Base-by-base conservation (phyloP, 1,140 invertebrate genomes). In the Drosophila takahashii region DNA sequence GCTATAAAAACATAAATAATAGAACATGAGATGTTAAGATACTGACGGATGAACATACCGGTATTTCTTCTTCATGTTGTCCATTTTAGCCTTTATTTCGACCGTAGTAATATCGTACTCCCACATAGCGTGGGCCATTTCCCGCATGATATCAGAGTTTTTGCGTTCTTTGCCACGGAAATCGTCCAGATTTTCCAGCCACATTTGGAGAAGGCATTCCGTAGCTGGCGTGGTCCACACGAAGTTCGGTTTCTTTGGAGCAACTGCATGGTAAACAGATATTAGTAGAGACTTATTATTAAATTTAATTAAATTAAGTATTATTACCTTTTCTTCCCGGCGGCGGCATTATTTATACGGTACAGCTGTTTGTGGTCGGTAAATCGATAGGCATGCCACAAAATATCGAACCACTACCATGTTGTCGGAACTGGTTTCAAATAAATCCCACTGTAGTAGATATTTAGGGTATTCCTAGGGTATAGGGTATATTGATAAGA, bases 21-120 rank as follows among this genome's bases (percentile, higher is more conserved):
- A 22, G 22, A 22, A 22, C 22, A 22, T 22, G 22, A 22, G 26
- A 3, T 11, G 10, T 8, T 36, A 3, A 29, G 26, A 39, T n/a
- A n/a, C n/a, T n/a, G n/a, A 10, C 26, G 4, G 6, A 8, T 26
- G 32, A 18, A 42, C 7, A 42, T 42, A 65, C 61, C 32, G 39
- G 42, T 65, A 65, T 59, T 32, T 36, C 1, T 37, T 65, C 15
- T 18, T 59, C 53, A 65, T 45, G 42, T 22, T 44, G 42, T 44
- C 42, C 42, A 18, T 44, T 44, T 44, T 44, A 1, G 16, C 16
- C 11, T 44, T 44, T 22, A 44, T 11, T 11, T 44, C 42, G 4
- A 22, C 4, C 11, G 3, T 5, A 44, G 42, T 10, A 22, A 44
- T 11, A 0, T 11, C 16, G 10, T 6, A 22, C 4, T 44, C 42